These are phyloP conservation scores for Girardinichthys multiradiatus DNA, from an alignment of 2,113 vertebrate species.

Conservation along the genomic window DNA sequence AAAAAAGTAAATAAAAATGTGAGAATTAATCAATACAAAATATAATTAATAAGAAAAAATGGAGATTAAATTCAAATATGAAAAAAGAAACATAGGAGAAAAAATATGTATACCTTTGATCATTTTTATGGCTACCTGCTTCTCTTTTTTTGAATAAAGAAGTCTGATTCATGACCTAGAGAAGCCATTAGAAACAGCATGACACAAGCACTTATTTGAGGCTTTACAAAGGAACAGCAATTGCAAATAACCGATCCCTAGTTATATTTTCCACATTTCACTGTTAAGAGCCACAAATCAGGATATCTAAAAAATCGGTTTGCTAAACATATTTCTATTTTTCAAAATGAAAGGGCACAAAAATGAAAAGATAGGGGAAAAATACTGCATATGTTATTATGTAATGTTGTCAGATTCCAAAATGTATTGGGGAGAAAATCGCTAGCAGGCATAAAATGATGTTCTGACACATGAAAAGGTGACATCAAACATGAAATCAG, in stretches of 20 bases:
- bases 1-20: not conserved
- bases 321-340: not conserved
- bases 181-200: not conserved
- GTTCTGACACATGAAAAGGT: slow-evolving; percentile 18
- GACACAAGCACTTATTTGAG: not conserved
- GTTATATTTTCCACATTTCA: not conserved
- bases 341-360: not conserved
- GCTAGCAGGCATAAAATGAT: not conserved
- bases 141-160: not conserved
- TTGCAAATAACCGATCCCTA: not conserved
- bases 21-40: not conserved
- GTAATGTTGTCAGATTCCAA: not conserved
- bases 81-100: not conserved
- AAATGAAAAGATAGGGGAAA: not conserved
- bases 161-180: not conserved
- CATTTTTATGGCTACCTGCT: not conserved
- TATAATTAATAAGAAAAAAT: too few relatives aligned
- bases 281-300: not conserved
- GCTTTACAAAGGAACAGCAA: not conserved
- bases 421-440: not conserved
- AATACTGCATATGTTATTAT: not conserved
- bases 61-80: not conserved
- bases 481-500: slow-evolving; percentile 4
- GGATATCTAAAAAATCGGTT: not conserved
- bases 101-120: not conserved